These are phyloP conservation scores for Epistrophe grossulariae DNA, from an alignment of 2,888 invertebrate species.

Conservation along the genomic window DNA sequence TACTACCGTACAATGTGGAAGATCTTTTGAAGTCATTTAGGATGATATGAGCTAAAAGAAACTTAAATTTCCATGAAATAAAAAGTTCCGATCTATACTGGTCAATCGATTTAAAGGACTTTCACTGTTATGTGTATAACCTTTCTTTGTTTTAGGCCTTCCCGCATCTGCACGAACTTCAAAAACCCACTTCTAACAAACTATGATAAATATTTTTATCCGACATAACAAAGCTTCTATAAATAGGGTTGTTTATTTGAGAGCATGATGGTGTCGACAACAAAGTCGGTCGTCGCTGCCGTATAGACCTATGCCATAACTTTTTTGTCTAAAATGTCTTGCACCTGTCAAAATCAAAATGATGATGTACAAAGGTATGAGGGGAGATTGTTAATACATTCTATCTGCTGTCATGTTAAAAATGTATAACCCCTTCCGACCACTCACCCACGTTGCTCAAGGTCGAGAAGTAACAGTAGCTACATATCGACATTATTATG, in stretches of 20 bases:
- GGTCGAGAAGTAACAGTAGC: slow-evolving; percentile 5
- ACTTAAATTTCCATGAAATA: too few species aligned
- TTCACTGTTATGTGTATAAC: too few species aligned
- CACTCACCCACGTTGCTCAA: neutral
- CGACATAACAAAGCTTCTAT: neutral
- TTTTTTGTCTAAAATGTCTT: neutral
- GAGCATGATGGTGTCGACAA: too few species aligned
- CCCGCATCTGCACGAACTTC: neutral
- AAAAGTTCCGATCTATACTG: too few species aligned
- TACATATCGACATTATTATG: too few species aligned
- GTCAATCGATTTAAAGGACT: too few species aligned
- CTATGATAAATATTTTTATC: neutral
- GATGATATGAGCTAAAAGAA: too few species aligned
- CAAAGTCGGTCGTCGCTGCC: too few species aligned
- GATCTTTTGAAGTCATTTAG: too few species aligned
- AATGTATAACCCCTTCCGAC: neutral
- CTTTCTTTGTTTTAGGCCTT: neutral
- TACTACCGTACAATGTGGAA: too few species aligned
- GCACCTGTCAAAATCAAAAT: slow-evolving; percentile 5
- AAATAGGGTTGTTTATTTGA: neutral
- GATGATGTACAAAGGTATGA: neutral
- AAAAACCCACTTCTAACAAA: neutral
- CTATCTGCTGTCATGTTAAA: neutral
- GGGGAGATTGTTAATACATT: neutral
- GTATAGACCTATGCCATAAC: too few species aligned